Evolutionary conservation across 2,797 vertebrate species (phyloP).

Genomic region (Phrynocephalus vlangalii): DNA sequence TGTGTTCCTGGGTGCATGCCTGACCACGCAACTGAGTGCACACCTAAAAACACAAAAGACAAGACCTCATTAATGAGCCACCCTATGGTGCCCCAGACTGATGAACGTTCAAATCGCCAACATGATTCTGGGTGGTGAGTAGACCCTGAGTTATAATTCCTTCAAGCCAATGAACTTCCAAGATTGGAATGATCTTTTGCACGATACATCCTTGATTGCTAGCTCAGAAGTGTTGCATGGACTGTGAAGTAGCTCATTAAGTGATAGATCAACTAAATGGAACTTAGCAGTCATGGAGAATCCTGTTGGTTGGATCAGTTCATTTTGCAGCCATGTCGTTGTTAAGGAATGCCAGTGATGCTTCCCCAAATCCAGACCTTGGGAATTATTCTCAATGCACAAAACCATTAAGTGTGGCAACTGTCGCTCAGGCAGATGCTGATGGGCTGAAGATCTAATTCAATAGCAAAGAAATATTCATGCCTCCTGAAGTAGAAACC

Average conservation of each 20-base stretch:
- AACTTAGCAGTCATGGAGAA: background rate
- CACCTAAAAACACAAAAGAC: too few species aligned
- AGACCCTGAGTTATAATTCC: background rate
- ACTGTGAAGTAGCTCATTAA: too few species aligned
- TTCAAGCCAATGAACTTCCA: too few species aligned
- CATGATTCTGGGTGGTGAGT: background rate
- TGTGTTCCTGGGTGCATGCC: too few species aligned
- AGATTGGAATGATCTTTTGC: background rate
- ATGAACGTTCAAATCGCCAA: too few species aligned
- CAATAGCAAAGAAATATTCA: background rate
- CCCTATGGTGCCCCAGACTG: too few species aligned
- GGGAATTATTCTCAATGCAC: background rate
- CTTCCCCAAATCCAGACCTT: background rate
- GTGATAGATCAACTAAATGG: background rate
- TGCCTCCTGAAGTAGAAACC: conserved; percentile 24
- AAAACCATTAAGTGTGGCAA: background rate
- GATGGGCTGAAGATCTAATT: conserved; percentile 19
- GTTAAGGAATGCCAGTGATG: background rate
- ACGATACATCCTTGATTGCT: background rate
- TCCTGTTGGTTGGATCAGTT: background rate
- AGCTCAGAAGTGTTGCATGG: background rate
- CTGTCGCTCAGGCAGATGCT: background rate
- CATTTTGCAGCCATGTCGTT: background rate
- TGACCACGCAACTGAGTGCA: too few species aligned
- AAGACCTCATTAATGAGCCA: too few species aligned